phyloP scores from a whole-genome alignment of 35 echinoderm and acorn worm species.

The Holothuria glaberrima region DNA sequence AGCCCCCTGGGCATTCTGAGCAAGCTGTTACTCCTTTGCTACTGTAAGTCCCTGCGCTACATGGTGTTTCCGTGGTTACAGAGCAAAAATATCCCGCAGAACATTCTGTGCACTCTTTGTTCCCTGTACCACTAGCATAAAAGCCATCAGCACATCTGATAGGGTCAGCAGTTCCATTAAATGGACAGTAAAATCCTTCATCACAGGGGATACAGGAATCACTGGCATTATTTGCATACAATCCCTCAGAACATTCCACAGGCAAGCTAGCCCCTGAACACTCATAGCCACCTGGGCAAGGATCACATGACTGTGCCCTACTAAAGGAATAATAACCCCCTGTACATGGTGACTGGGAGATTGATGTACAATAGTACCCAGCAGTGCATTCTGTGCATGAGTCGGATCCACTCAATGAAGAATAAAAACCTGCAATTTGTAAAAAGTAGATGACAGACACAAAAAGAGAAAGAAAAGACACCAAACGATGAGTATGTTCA shows the following conservation, averaged over 20 bases:
- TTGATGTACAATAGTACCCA: slow-evolving; percentile 79
- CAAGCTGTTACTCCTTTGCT: slow-evolving; percentile 69
- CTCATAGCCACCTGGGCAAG: slow-evolving; percentile 67
- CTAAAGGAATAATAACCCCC: slow-evolving; percentile 54
- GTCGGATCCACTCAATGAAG: slow-evolving; percentile 42
- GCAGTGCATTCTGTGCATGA: slow-evolving; percentile 69
- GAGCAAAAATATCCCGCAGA: slow-evolving; percentile 75
- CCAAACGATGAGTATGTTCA: too few relatives aligned
- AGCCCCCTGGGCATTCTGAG: slow-evolving; percentile 73
- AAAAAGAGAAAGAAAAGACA: neutral
- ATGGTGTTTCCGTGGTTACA: slow-evolving; percentile 47
- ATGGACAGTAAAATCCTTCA: slow-evolving; percentile 79
- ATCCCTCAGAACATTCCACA: slow-evolving; percentile 68
- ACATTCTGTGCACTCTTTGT: slow-evolving; percentile 60
- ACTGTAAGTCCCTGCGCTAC: slow-evolving; percentile 75
- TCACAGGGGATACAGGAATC: slow-evolving; percentile 63
- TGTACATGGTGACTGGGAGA: slow-evolving; percentile 44
- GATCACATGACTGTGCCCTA: slow-evolving; percentile 34
- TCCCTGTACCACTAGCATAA: slow-evolving; percentile 48
- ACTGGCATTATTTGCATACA: slow-evolving; percentile 74
- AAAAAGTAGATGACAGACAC: neutral
- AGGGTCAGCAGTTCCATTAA: slow-evolving; percentile 51
- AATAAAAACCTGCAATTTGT: slow-evolving; percentile 64
- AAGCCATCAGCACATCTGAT: slow-evolving; percentile 66
- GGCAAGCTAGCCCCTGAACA: slow-evolving; percentile 62